Conservation (phyloP, 2,888 invertebrate species). For the Drosophila trichaetosa region DNA sequence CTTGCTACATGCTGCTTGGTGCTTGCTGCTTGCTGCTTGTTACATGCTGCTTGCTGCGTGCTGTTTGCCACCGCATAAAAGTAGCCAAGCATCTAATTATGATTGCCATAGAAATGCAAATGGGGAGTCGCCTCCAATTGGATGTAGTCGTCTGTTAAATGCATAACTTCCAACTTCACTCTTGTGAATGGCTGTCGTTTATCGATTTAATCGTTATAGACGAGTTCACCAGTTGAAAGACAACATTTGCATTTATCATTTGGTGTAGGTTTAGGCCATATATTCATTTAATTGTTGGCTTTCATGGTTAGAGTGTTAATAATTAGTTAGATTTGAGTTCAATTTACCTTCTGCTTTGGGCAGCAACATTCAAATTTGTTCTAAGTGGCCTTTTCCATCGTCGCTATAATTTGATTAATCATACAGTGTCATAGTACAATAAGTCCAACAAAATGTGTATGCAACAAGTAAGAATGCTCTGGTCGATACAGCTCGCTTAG, state of each 20-base stretch:
- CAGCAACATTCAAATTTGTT: neutral
- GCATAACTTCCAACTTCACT: neutral
- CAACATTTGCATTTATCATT: slow-evolving; percentile 16
- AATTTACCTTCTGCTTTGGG: neutral
- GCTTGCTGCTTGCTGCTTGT: neutral
- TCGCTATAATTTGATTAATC: neutral
- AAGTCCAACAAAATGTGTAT: neutral
- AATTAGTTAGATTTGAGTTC: neutral
- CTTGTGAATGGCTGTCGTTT: slow-evolving; percentile 8
- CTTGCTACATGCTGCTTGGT: neutral
- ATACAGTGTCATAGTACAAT: neutral
- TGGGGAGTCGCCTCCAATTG: slow-evolving; percentile 15
- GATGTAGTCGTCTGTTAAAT: slow-evolving; percentile 15
- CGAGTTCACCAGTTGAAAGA: slow-evolving; percentile 17
- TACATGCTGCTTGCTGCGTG: neutral
- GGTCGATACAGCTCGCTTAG: neutral
- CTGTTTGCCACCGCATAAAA: slow-evolving; percentile 7
- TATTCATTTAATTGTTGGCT: too few species aligned
- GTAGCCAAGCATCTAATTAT: slow-evolving; percentile 61
- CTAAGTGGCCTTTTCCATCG: neutral
- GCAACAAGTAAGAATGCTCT: neutral
- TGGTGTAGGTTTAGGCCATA: neutral
- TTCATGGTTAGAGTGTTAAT: neutral
- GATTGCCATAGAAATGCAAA: slow-evolving; percentile 41
- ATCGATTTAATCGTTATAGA: slow-evolving; percentile 5